Evolutionary conservation across 1,140 invertebrate genomes (phyloP), one percentile per base, ranked within the genome.

Genomic region (Orussus abietinus): DNA sequence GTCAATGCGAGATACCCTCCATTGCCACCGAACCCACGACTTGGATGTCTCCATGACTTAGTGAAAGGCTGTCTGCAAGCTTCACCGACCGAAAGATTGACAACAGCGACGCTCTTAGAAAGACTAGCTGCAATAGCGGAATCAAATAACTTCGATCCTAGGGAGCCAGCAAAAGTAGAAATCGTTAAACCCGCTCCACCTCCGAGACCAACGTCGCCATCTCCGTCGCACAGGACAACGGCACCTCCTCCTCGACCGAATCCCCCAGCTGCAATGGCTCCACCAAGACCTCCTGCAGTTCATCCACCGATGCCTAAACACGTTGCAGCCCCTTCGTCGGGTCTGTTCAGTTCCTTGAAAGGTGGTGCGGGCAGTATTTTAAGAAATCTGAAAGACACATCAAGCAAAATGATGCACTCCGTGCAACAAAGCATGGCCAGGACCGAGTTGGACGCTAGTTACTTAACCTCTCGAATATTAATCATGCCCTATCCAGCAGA

Each of bases 401-500:
- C 93, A 5, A 87, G 84, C 11, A 96, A 95, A 80, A 90, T 98
- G 10, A 95, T 97, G 83, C 91, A 96, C 62, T 90, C 92, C 18
- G 90, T 97, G 32, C 92, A 94, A 64, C 90, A 92, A 57, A 87
- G 87, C 32, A 95, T 96, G 72, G 88, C 85, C 28, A 80, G 90
- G 43, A 83, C 82, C 14, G 92, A 96, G 66, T 68, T 96, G 38
- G 92, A 96, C 65, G 85, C 94, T 12, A 90, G 83, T 62, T 93
- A 93, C 66, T 81, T 96, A 30, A 96, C 92, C 5, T 91, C 91
- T 28, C 78, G 91, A 28, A 74, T 95, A 37, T 72, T 87, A 57
- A 88, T 96, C 1, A 96, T 96, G 91, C 92, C 92, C 4, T 94
- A 86, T 70, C 92, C 92, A 2, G 92, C 88, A 6, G 92, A 96